Base-by-base conservation (phyloP, 2,113 vertebrate species). In the Microtus montanus region DNA sequence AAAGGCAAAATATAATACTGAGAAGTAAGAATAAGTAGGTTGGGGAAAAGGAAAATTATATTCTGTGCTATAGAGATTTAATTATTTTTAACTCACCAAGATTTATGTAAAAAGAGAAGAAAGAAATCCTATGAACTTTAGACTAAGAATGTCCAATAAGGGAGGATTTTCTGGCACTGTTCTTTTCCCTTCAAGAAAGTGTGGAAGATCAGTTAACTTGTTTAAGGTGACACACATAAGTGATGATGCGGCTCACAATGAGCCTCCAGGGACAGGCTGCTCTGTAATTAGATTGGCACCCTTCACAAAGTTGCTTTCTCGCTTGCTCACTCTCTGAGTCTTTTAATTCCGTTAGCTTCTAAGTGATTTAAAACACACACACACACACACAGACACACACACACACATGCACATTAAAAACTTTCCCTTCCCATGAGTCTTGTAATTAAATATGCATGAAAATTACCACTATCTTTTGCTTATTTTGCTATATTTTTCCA, bases 221-320 rank as follows among this genome's bases (percentile, higher is more conserved):
- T 93, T 73, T 96, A 85, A 97, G 95, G 95, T 97, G 97, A 96
- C 97, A 96, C 63, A 87, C 86, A 91, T 89, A 97, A 97, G 96
- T 94, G 97, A 91, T 78, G 94, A 92, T 82, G 94, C 97, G 87
- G 92, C 54, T 83, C 68, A 0, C 35, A 17, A 52, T 3, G 97
- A 80, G 94, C 30, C 96, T 82, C 52, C 0, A 82, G 97, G 96
- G 96, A 91, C 13, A 0, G 3, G 64, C 92, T 28, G 44, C 64
- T 12, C 47, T 95, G 91, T 92, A 91, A 97, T 97, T 95, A 97
- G 94, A 96, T 91, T 89, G 96, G 52, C 75, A 96, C 71, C 90
- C 96, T 96, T 94, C 82, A 75, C 63, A 93, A 90, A 95, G 1
- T 80, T 1, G 17, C 64, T 92, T 19, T 61, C 84, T 87, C 0